Evolutionary conservation across 2,113 vertebrate species (phyloP).

Genomic region (Misgurnus anguillicaudatus): DNA sequence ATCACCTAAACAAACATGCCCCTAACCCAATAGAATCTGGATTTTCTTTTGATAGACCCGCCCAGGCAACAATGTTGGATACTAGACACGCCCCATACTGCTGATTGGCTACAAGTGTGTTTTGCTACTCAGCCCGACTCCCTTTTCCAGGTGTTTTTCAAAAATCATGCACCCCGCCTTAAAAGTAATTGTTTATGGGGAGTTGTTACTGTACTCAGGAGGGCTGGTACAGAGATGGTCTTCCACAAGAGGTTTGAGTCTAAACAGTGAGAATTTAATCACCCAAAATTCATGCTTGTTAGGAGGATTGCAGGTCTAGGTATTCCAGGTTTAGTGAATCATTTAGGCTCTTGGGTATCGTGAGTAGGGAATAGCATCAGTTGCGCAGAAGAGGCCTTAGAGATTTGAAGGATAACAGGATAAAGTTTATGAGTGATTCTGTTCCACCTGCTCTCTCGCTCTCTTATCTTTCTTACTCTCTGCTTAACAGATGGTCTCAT

Average conservation of each 20-base stretch:
- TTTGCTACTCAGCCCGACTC: no score
- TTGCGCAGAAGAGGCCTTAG: slow-evolving; percentile 27
- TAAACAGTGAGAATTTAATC: slow-evolving; percentile 46
- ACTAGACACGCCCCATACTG: no score
- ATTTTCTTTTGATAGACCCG: no score
- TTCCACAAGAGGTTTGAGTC: slow-evolving; percentile 33
- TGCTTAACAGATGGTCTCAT: slow-evolving; percentile 49
- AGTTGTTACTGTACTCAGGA: slow-evolving; percentile 27
- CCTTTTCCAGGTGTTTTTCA: no score
- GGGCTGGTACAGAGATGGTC: slow-evolving; percentile 5
- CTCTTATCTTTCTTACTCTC: slow-evolving; percentile 16
- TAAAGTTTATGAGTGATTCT: slow-evolving; percentile 43
- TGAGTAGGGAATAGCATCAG: slow-evolving; percentile 50
- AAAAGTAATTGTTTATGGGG: slow-evolving; percentile 35
- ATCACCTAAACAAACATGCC: no score
- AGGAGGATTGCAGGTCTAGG: slow-evolving; percentile 40
- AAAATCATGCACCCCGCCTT: not conserved
- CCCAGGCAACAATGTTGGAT: no score
- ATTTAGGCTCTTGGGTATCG: slow-evolving; percentile 42
- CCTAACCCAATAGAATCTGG: no score
- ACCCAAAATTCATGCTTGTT: slow-evolving; percentile 33
- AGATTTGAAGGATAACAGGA: slow-evolving; percentile 45
- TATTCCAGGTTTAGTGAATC: slow-evolving; percentile 39
- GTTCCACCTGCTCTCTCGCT: slow-evolving; percentile 48
- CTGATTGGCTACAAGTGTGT: no score